Evolutionary conservation across 1,140 invertebrate genomes (phyloP).

Genomic region (Cyclargus thomasi): DNA sequence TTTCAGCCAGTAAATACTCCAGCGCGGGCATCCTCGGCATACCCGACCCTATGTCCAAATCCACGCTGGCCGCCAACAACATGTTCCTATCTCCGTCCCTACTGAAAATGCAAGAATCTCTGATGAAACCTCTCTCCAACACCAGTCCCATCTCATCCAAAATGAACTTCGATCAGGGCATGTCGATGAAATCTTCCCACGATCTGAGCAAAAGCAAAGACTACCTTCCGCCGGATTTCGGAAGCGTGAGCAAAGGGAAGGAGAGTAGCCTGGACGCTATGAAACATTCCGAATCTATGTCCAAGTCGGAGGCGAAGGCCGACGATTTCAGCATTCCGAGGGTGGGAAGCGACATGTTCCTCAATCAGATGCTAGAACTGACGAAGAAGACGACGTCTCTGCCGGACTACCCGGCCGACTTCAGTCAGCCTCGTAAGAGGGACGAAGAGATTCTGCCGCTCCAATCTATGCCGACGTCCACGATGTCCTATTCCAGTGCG

Average conservation of each 20-base stretch:
- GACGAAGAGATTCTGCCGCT: slow-evolving; percentile 50
- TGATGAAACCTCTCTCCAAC: slow-evolving; percentile 67
- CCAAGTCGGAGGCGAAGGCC: slow-evolving; percentile 51
- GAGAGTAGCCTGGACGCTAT: slow-evolving; percentile 46
- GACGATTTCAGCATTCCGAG: slow-evolving; percentile 52
- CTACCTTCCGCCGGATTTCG: slow-evolving; percentile 70
- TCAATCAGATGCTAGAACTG: slow-evolving; percentile 72
- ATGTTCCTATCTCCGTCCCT: slow-evolving; percentile 78
- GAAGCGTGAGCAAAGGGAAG: slow-evolving; percentile 64
- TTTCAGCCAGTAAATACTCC: slow-evolving; percentile 77
- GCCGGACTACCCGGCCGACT: slow-evolving; percentile 65
- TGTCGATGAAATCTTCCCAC: slow-evolving; percentile 67
- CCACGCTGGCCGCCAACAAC: slow-evolving; percentile 81
- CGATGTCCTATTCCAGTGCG: slow-evolving; percentile 57
- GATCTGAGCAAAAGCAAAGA: slow-evolving; percentile 70
- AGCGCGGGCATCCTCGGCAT: slow-evolving; percentile 76
- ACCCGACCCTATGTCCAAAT: slow-evolving; percentile 81
- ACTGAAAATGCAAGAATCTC: slow-evolving; percentile 73
- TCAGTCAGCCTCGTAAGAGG: slow-evolving; percentile 60
- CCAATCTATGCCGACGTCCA: slow-evolving; percentile 45
- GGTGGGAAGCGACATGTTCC: slow-evolving; percentile 62
- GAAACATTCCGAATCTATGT: slow-evolving; percentile 45
- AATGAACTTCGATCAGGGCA: slow-evolving; percentile 59
- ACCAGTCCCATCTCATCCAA: slow-evolving; percentile 67
- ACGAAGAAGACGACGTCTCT: slow-evolving; percentile 69